phyloP scores from a whole-genome alignment of 2,797 vertebrate genomes.

The Anolis apletophallus region DNA sequence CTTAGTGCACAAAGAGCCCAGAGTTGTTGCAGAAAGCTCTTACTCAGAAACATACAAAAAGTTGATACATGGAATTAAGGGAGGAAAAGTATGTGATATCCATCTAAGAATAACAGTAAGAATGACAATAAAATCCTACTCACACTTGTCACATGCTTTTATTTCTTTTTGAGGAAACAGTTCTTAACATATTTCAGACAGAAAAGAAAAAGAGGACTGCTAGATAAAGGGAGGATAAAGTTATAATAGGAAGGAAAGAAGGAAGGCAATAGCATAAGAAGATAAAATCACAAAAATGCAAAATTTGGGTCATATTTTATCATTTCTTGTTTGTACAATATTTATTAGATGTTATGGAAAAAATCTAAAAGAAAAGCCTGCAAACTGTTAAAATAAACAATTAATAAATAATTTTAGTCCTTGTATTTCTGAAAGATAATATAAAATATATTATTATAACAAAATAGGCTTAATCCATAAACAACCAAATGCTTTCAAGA shows the following conservation, averaged over 20 bases:
- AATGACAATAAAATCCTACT: neutral
- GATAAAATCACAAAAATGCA: constrained; percentile 1
- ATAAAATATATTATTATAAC: neutral
- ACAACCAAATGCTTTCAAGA: neutral
- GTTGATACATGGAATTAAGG: neutral
- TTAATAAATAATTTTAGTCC: neutral
- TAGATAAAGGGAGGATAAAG: neutral
- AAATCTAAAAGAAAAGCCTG: neutral
- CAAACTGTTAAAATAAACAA: neutral
- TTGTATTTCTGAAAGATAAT: neutral
- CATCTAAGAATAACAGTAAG: neutral
- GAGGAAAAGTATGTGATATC: neutral
- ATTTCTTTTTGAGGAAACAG: neutral
- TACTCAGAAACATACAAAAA: neutral
- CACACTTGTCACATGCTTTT: neutral
- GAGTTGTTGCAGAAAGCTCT: neutral
- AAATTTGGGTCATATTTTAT: constrained; percentile 5
- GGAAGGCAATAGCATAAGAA: neutral
- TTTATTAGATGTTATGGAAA: neutral
- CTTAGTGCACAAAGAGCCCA: neutral
- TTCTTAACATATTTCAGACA: neutral
- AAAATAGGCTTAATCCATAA: neutral
- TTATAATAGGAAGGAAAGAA: neutral
- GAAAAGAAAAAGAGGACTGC: neutral
- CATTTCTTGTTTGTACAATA: neutral